Conservation (phyloP, 2,888 invertebrate genomes). For the Subacronicta megacephala region DNA sequence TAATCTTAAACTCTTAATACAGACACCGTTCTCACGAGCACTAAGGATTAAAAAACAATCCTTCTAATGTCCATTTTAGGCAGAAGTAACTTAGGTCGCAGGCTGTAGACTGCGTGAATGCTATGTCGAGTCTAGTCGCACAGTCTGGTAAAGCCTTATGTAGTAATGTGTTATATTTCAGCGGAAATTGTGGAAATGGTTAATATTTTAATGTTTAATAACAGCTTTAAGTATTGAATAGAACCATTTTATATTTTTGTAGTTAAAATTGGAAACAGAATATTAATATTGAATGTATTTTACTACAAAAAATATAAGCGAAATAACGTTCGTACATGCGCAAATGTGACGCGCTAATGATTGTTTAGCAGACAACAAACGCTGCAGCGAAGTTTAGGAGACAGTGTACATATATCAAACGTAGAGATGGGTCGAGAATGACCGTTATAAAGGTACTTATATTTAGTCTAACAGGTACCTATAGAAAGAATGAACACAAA, state of each 20-base stretch:
- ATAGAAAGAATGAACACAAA: too few relatives aligned
- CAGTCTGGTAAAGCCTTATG: conserved; percentile 21
- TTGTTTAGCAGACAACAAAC: too few relatives aligned
- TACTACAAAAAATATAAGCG: too few relatives aligned
- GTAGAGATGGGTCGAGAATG: too few relatives aligned
- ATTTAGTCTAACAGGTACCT: too few relatives aligned
- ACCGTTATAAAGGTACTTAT: too few relatives aligned
- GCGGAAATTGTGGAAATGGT: conserved; percentile 34
- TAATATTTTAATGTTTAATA: conserved; percentile 3
- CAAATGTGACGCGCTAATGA: too few relatives aligned
- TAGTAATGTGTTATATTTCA: conserved; percentile 22
- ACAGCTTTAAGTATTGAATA: background rate
- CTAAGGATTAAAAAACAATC: conserved; percentile 47
- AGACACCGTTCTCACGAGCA: conserved; percentile 64
- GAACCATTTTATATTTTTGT: conserved; percentile 4
- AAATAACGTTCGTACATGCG: too few relatives aligned
- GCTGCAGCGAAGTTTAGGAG: too few relatives aligned
- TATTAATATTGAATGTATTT: too few relatives aligned
- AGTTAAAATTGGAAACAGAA: too few relatives aligned
- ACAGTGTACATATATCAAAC: too few relatives aligned
- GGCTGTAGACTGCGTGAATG: conserved; percentile 51
- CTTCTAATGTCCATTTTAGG: conserved; percentile 73
- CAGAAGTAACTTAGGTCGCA: conserved; percentile 58
- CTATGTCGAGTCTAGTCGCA: conserved; percentile 22
- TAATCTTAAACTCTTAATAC: conserved; percentile 18